These are phyloP conservation scores for Latrodectus hesperus DNA, from an alignment of 2,888 invertebrate species.

Conservation along the genomic window DNA sequence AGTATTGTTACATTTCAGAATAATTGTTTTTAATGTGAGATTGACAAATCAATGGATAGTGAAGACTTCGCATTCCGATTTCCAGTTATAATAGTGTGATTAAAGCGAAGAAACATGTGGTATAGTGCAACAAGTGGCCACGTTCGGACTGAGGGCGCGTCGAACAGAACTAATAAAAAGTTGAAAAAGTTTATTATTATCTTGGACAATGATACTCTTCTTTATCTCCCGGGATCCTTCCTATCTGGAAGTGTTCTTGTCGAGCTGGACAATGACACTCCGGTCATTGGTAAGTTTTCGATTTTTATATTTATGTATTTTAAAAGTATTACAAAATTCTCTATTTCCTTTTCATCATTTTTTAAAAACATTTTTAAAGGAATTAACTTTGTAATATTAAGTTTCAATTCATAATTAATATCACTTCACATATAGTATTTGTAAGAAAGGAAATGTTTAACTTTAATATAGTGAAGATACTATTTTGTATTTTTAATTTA, in stretches of 20 bases:
- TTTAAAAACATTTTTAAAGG: no score
- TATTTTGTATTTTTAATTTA: no score
- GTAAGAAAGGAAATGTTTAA: no score
- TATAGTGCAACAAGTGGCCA: conserved; percentile 62
- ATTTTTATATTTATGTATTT: not conserved
- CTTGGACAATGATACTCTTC: conserved; percentile 92
- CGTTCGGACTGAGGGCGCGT: conserved; percentile 40
- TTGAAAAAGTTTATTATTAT: conserved; percentile 89
- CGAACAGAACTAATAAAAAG: conserved; percentile 43
- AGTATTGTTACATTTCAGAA: not conserved
- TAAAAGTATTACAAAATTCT: no score
- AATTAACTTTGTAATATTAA: no score
- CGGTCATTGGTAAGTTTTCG: conserved; percentile 82
- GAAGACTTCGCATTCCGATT: not conserved
- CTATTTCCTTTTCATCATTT: no score
- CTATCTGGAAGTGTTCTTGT: conserved; percentile 92
- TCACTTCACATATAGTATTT: no score
- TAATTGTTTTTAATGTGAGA: not conserved
- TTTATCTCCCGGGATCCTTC: conserved; percentile 95
- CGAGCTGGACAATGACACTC: conserved; percentile 94
- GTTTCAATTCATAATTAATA: no score
- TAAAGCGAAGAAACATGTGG: conserved; percentile 34
- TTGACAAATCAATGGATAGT: not conserved
- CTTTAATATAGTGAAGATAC: no score
- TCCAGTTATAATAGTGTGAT: not conserved